Evolutionary conservation across 1,140 invertebrate genomes (phyloP).

Genomic region (Drosophila pruinosa): DNA sequence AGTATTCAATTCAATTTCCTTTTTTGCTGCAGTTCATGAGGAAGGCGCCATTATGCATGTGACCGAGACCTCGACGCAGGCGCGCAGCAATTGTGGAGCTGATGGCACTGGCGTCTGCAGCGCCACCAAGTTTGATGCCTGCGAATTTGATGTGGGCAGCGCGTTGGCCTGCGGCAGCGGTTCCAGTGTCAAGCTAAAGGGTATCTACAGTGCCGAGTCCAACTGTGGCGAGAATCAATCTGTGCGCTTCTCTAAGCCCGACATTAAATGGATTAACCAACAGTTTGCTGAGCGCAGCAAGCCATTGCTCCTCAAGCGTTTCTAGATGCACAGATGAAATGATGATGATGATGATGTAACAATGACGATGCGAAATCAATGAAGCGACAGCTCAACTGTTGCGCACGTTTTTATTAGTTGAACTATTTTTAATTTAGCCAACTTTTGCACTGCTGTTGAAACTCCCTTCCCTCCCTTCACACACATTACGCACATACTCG

Average conservation of each 20-base stretch:
- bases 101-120: conserved; percentile 82
- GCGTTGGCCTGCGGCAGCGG: conserved; percentile 90
- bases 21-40: conserved; percentile 84
- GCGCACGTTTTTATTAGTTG: conserved; percentile 43
- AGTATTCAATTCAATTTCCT: not conserved
- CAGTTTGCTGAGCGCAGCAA: conserved; percentile 72
- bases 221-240: conserved; percentile 83
- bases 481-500: conserved; percentile 1
- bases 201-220: conserved; percentile 90
- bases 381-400: conserved; percentile 24
- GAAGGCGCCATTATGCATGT: conserved; percentile 89
- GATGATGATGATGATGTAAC: conserved; percentile 1
- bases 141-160: conserved; percentile 90
- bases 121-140: conserved; percentile 84
- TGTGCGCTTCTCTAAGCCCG: conserved; percentile 76
- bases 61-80: conserved; percentile 86
- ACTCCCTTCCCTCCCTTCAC: conserved; percentile 13
- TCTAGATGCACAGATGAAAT: conserved; percentile 32
- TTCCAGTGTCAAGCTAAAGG: conserved; percentile 87
- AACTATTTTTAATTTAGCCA: conserved; percentile 61
- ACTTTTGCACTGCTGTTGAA: conserved; percentile 40
- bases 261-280: conserved; percentile 79
- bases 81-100: conserved; percentile 64
- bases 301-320: conserved; percentile 65
- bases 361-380: conserved; percentile 10